Percentiles rank a stretch among this genome's conserved stretches.
Conservation (phyloP, 2,888 invertebrate genomes). For the Blera fallax region DNA sequence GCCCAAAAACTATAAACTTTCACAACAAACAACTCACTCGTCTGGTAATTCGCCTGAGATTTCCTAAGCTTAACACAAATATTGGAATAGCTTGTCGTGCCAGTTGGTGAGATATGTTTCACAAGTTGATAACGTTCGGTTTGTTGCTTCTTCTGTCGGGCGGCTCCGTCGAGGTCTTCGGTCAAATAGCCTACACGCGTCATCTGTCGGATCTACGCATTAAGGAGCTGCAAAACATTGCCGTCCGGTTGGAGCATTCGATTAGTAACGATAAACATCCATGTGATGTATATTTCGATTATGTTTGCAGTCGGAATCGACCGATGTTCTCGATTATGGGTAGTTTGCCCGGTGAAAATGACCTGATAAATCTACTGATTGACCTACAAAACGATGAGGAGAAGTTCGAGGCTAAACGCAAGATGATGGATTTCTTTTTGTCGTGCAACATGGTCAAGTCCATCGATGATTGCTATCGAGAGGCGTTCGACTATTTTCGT, state of each 20-base stretch:
- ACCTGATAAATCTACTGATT: conserved; percentile 77
- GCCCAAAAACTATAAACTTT: conserved; percentile 21
- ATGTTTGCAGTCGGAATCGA: conserved; percentile 78
- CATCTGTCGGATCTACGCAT: conserved; percentile 78
- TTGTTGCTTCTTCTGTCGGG: conserved; percentile 20
- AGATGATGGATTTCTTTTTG: conserved; percentile 78
- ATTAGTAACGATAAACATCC: conserved; percentile 77
- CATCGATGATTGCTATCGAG: conserved; percentile 79
- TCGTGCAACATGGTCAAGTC: conserved; percentile 77
- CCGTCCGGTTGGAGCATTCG: conserved; percentile 76
- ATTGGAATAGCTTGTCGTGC: conserved; percentile 1
- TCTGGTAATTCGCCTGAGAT: not conserved
- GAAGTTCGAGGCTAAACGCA: conserved; percentile 79
- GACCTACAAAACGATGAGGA: conserved; percentile 77
- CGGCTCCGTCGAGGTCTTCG: conserved; percentile 4
- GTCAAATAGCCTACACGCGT: conserved; percentile 76
- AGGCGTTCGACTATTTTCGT: conserved; percentile 78
- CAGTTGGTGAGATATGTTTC: conserved; percentile 54
- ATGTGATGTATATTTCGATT: conserved; percentile 78
- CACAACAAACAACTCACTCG: conserved; percentile 5
- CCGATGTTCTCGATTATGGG: conserved; percentile 79
- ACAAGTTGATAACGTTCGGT: conserved; percentile 53
- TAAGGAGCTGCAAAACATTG: conserved; percentile 76
- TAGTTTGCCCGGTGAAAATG: conserved; percentile 75
- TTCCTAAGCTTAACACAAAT: conserved; percentile 31